These are phyloP conservation scores for Melinaea menophilus DNA, from an alignment of 2,888 invertebrate genomes.

Conservation along the genomic window DNA sequence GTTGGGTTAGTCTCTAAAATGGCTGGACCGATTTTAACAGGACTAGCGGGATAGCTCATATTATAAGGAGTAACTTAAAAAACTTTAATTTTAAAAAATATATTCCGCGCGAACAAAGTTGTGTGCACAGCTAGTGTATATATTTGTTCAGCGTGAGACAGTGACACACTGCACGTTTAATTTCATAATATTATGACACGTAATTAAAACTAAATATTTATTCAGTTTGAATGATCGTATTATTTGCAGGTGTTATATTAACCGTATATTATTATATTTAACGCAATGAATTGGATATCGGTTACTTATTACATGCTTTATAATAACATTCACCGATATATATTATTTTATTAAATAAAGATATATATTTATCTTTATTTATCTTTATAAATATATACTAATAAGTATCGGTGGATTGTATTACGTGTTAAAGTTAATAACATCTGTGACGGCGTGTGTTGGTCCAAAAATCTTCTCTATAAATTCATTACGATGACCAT, in stretches of 20 bases:
- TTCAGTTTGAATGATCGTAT: conserved; percentile 12
- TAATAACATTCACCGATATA: conserved; percentile 17
- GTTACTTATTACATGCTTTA: neutral
- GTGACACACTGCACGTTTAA: neutral
- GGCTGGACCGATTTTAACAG: no score
- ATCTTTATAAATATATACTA: conserved; percentile 1
- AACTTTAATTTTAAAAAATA: no score
- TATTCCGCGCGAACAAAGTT: no score
- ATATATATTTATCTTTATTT: neutral
- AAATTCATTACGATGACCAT: no score
- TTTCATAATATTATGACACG: neutral
- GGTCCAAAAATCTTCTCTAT: no score
- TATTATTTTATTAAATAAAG: neutral
- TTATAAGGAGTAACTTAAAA: no score
- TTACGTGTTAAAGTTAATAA: no score
- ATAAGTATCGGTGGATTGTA: conserved; percentile 18
- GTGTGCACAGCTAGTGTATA: no score
- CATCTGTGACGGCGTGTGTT: no score
- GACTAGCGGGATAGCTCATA: no score
- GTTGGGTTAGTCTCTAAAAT: no score
- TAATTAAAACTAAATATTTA: neutral
- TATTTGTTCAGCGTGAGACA: no score
- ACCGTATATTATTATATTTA: neutral
- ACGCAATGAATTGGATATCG: neutral
- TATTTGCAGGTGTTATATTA: conserved; percentile 15